Evolutionary conservation across 92 coral and sea anemone species (phyloP).

Genomic region (Umimayanthus kanabou): DNA sequence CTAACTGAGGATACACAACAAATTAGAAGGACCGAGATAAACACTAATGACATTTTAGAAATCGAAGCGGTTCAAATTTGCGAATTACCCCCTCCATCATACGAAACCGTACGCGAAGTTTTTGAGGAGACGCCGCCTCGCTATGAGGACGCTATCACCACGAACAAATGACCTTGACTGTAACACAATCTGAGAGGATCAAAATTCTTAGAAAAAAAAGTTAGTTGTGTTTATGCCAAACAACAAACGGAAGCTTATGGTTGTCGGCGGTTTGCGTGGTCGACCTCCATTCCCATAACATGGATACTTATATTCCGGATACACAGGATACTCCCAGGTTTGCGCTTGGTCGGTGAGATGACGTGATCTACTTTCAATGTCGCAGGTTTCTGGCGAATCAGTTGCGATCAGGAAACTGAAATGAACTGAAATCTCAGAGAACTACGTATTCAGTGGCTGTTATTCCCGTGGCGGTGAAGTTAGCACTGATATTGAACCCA

Average conservation of each 20-base stretch:
- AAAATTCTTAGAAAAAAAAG: neutral
- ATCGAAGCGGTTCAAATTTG: slow-evolving; percentile 24
- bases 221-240: neutral
- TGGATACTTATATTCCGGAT: neutral
- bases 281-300: neutral
- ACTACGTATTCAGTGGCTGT: neutral
- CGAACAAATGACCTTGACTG: neutral
- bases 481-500: neutral
- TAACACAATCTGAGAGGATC: neutral
- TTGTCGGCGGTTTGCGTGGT: neutral
- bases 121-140: slow-evolving; percentile 32
- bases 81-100: slow-evolving; percentile 25
- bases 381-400: neutral
- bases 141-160: slow-evolving; percentile 23
- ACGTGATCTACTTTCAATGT: neutral
- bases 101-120: slow-evolving; percentile 9
- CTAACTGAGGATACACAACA: slow-evolving; percentile 32
- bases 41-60: slow-evolving; percentile 1
- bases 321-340: neutral
- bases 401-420: neutral
- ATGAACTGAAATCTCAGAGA: neutral
- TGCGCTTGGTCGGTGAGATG: neutral
- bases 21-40: slow-evolving; percentile 22
- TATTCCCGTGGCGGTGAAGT: neutral
- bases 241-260: neutral